phyloP scores from a whole-genome alignment of 1,140 invertebrate species.

The Trichoplusia ni region DNA sequence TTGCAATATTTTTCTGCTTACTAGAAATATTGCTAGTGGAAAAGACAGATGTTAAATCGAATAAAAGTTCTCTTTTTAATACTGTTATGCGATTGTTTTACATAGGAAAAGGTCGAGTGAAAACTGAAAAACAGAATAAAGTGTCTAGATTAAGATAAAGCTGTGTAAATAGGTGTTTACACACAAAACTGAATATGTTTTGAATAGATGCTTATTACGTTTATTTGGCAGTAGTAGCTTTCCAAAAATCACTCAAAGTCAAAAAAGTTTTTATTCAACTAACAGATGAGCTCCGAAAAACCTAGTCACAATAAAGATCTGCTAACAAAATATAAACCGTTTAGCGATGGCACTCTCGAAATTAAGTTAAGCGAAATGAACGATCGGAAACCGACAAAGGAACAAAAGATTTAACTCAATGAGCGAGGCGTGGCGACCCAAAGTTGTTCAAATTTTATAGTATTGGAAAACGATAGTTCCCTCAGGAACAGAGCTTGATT shows the following conservation, averaged over 20 bases:
- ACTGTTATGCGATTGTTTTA: no score
- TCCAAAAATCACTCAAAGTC: no score
- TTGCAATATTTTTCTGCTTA: background rate
- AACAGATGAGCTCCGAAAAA: background rate
- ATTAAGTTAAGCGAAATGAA: slow-evolving; percentile 50
- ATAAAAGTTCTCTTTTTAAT: no score
- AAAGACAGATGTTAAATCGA: background rate
- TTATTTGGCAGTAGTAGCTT: no score
- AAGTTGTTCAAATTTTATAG: slow-evolving; percentile 46
- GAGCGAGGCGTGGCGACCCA: slow-evolving; percentile 39
- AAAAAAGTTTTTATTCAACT: background rate
- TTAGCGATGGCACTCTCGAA: slow-evolving; percentile 44
- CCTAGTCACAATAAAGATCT: slow-evolving; percentile 13
- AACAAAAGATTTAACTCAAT: slow-evolving; percentile 52
- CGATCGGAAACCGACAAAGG: slow-evolving; percentile 46
- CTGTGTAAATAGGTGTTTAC: no score
- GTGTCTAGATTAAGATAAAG: no score
- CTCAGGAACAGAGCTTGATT: slow-evolving; percentile 29
- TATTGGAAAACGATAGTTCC: slow-evolving; percentile 52
- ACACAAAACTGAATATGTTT: no score
- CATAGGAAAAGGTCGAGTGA: no score
- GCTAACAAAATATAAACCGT: slow-evolving; percentile 35
- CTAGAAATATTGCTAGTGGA: background rate
- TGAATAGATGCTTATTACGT: no score
- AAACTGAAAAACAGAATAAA: no score